Evolutionary conservation across 1,140 invertebrate species (phyloP).

Genomic region (Drosophila malerkotliana): DNA sequence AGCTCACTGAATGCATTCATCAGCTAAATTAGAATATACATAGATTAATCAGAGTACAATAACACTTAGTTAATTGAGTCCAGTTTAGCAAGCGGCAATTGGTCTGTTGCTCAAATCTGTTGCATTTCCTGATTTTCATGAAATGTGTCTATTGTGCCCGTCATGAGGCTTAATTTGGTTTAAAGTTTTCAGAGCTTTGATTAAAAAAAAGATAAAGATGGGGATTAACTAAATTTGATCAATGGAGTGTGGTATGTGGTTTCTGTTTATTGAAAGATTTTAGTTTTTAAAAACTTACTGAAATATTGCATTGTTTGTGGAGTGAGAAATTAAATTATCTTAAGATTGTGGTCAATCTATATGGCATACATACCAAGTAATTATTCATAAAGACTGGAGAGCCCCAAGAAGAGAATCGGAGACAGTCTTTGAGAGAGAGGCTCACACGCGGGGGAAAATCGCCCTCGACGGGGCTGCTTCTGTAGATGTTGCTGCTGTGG

Average conservation of each 20-base stretch:
- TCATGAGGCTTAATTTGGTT: constrained; percentile 5
- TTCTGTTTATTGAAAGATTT: no score
- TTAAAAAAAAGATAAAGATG: not conserved
- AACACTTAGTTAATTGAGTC: constrained; percentile 46
- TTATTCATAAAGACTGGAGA: constrained; percentile 9
- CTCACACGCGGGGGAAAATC: constrained; percentile 11
- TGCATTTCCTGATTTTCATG: constrained; percentile 43
- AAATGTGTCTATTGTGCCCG: constrained; percentile 11
- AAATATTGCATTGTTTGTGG: not conserved
- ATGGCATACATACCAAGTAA: constrained; percentile 28
- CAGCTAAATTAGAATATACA: constrained; percentile 69
- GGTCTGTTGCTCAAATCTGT: constrained; percentile 29
- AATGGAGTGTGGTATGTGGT: no score
- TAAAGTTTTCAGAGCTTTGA: not conserved
- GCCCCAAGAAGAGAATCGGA: not conserved
- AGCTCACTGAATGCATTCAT: constrained; percentile 50
- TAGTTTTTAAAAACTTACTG: not conserved
- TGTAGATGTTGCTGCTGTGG: constrained; percentile 21
- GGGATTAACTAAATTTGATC: not conserved
- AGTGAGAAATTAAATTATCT: not conserved
- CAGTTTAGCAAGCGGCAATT: constrained; percentile 24
- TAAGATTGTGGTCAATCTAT: not conserved
- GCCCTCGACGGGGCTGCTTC: not conserved
- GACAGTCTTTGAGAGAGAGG: constrained; percentile 9
- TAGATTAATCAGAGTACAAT: constrained; percentile 67